phyloP scores from a whole-genome alignment of 92 coral and sea anemone genomes.

The Phymanthus crucifer region DNA sequence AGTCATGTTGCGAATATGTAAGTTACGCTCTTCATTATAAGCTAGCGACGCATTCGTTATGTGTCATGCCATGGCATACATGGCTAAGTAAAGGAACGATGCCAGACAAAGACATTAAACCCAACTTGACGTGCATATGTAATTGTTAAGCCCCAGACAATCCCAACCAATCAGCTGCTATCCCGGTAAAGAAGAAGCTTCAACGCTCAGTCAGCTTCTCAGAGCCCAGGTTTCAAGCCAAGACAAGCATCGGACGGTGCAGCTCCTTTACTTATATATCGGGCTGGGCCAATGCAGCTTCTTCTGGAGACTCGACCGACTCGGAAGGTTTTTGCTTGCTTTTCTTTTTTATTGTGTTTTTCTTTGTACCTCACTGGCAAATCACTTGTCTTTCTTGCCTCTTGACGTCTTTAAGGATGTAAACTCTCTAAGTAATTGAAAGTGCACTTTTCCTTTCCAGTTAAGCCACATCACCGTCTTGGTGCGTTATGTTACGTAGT shows the following conservation, averaged over 20 bases:
- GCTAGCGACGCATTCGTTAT: no score
- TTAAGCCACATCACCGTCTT: no score
- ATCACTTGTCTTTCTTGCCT: no score
- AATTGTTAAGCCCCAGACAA: slow-evolving; percentile 28
- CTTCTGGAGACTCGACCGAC: slow-evolving; percentile 41
- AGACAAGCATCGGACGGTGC: slow-evolving; percentile 62
- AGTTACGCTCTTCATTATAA: no score
- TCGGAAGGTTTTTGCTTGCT: slow-evolving; percentile 39
- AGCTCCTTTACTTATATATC: slow-evolving; percentile 52
- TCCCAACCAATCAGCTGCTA: slow-evolving; percentile 37
- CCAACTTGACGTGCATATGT: slow-evolving; percentile 8
- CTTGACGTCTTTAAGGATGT: no score
- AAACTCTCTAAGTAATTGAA: no score
- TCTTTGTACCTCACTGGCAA: slow-evolving; percentile 14
- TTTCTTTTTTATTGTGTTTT: not conserved
- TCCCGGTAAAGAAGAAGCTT: slow-evolving; percentile 52
- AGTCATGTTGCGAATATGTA: no score
- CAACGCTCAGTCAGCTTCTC: slow-evolving; percentile 70
- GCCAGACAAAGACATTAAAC: not conserved
- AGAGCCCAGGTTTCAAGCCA: slow-evolving; percentile 58
- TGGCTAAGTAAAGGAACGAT: not conserved
- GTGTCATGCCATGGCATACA: not conserved
- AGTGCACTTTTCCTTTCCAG: no score
- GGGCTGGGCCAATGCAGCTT: slow-evolving; percentile 37
- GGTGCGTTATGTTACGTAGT: no score